Conservation (phyloP, 2,797 vertebrate species). For the Percopsis omiscomaycus region DNA sequence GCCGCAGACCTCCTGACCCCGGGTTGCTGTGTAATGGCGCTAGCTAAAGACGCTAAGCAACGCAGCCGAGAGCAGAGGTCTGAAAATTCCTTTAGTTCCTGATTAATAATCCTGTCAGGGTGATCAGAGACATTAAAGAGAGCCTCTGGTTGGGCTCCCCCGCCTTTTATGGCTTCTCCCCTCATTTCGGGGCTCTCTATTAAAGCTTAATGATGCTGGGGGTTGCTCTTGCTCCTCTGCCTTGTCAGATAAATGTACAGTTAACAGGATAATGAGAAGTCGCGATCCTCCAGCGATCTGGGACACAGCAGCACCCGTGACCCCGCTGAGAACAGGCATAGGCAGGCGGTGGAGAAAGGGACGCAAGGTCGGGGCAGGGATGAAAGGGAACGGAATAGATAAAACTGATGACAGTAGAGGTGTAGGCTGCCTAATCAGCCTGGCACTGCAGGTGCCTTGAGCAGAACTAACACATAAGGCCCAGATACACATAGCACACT, state of each 20-base stretch:
- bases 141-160: constrained; percentile 77
- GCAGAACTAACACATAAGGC: constrained; percentile 24
- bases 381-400: constrained; percentile 62
- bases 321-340: constrained; percentile 65
- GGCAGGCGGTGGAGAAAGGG: constrained; percentile 9
- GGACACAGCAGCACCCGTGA: constrained; percentile 71
- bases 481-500: constrained; percentile 28
- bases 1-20: constrained; percentile 78
- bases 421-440: constrained; percentile 34
- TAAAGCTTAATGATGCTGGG: constrained; percentile 96
- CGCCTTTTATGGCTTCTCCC: constrained; percentile 75
- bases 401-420: constrained; percentile 61
- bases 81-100: constrained; percentile 89
- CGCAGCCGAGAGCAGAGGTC: constrained; percentile 84
- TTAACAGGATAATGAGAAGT: constrained; percentile 98
- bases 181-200: constrained; percentile 89
- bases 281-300: constrained; percentile 77
- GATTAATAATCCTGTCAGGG: constrained; percentile 96
- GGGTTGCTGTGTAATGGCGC: constrained; percentile 76
- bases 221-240: constrained; percentile 84
- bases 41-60: constrained; percentile 79
- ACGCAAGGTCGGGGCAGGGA: constrained; percentile 39
- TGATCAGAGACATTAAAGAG: constrained; percentile 92
- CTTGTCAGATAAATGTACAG: constrained; percentile 98
- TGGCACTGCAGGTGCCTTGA: constrained; percentile 49